These are phyloP conservation scores for Picathartes gymnocephalus DNA, from an alignment of 2,113 vertebrate species.

Conservation along the genomic window DNA sequence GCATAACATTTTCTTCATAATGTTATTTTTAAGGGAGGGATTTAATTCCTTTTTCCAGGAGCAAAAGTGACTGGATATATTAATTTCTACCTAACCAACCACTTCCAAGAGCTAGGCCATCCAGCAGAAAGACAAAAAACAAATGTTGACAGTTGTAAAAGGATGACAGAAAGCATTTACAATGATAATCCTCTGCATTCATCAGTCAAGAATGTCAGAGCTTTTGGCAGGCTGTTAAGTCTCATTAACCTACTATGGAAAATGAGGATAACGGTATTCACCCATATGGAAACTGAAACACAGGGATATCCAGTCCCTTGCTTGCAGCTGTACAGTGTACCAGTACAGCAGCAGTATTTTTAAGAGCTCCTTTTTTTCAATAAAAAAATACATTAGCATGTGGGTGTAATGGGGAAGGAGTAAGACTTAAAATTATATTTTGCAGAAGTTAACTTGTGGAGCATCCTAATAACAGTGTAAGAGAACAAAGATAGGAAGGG, in stretches of 20 bases:
- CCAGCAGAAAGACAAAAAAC: background rate
- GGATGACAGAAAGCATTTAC: background rate
- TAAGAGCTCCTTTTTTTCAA: background rate
- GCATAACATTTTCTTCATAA: background rate
- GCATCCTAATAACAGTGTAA: background rate
- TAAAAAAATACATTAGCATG: background rate
- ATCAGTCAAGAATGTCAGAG: background rate
- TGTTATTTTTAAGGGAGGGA: background rate
- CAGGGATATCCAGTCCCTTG: background rate
- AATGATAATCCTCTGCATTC: background rate
- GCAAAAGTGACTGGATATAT: background rate
- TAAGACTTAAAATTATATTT: background rate
- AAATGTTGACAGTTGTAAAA: background rate
- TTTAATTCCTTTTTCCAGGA: conserved; percentile 2
- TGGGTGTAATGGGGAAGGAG: background rate
- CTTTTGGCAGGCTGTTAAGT: background rate
- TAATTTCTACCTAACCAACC: background rate
- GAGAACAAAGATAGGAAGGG: background rate
- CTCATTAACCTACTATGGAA: background rate
- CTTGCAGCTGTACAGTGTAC: background rate
- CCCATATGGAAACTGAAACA: background rate
- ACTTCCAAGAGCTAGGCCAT: background rate
- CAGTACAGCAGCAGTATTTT: background rate
- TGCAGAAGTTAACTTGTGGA: background rate
- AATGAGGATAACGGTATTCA: background rate